Evolutionary conservation across 2,797 vertebrate species (phyloP).

Genomic region (Myiothlypis coronata): DNA sequence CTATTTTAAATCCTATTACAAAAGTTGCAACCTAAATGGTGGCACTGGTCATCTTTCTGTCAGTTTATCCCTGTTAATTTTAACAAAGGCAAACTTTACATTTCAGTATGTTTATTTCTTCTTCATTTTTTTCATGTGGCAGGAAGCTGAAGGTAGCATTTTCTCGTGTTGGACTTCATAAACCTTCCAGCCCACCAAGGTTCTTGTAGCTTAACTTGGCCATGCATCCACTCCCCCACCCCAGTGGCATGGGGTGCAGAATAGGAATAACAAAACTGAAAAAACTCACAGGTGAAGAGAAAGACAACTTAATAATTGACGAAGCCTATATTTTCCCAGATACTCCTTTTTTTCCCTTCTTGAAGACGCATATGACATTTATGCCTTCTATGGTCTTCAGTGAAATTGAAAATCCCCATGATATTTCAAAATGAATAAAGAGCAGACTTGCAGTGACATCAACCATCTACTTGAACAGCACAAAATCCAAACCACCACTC

Average conservation of each 20-base stretch:
- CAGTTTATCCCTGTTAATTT: neutral
- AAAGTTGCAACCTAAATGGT: rapidly evolving
- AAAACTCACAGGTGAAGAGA: neutral
- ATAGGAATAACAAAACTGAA: neutral
- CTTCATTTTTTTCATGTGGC: neutral
- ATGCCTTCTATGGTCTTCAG: neutral
- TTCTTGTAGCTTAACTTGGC: neutral
- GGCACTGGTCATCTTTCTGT: neutral
- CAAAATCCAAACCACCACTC: neutral
- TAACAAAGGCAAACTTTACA: neutral
- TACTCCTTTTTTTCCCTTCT: neutral
- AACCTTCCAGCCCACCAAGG: neutral
- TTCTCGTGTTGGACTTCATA: neutral
- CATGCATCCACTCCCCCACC: neutral
- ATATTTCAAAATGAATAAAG: neutral
- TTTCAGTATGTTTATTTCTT: neutral
- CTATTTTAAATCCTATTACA: neutral
- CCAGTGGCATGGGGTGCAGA: neutral
- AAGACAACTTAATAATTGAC: neutral
- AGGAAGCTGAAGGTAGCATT: neutral
- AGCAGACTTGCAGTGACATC: neutral
- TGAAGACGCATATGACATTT: neutral
- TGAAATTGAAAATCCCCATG: neutral
- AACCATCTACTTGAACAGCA: neutral
- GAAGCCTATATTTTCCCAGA: neutral